Conservation (phyloP, 1,140 invertebrate genomes). For the Lordiphosa collinella region DNA sequence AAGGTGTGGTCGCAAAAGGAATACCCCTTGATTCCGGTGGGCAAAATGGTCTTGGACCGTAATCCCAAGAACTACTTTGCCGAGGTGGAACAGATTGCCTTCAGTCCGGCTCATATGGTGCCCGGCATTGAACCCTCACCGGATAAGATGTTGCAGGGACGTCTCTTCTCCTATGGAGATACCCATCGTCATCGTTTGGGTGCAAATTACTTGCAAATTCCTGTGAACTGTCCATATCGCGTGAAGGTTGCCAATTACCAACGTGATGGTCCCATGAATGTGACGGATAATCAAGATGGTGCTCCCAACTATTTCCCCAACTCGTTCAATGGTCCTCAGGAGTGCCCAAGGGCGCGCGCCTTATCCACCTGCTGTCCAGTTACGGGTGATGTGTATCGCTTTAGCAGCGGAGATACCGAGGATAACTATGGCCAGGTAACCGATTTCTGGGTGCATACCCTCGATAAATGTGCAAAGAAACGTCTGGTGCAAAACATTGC, state of each 20-base stretch:
- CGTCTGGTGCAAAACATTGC: constrained; percentile 91
- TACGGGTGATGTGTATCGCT: constrained; percentile 85
- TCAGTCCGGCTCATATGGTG: constrained; percentile 94
- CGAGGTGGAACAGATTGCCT: constrained; percentile 97
- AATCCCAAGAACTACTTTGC: constrained; percentile 97
- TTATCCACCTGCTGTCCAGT: constrained; percentile 81
- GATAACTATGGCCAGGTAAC: constrained; percentile 94
- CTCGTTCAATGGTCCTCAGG: constrained; percentile 91
- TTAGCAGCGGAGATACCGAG: constrained; percentile 89
- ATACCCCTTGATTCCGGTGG: constrained; percentile 94
- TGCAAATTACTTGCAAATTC: constrained; percentile 94
- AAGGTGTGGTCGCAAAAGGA: constrained; percentile 96
- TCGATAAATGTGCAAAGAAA: constrained; percentile 86
- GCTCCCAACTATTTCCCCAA: constrained; percentile 98
- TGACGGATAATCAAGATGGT: constrained; percentile 85
- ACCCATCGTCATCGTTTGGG: constrained; percentile 96
- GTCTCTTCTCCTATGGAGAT: constrained; percentile 96
- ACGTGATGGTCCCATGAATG: constrained; percentile 89
- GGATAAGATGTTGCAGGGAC: constrained; percentile 97
- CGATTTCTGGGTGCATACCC: constrained; percentile 89
- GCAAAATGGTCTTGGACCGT: constrained; percentile 92
- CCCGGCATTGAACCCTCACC: constrained; percentile 95
- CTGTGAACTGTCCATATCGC: constrained; percentile 96
- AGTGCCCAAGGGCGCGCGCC: constrained; percentile 81
- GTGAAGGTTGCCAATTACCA: constrained; percentile 88